Evolutionary conservation across 2,797 vertebrate genomes (phyloP), one percentile per base, ranked within the genome.

Genomic region (Leptatherina wallacei): DNA sequence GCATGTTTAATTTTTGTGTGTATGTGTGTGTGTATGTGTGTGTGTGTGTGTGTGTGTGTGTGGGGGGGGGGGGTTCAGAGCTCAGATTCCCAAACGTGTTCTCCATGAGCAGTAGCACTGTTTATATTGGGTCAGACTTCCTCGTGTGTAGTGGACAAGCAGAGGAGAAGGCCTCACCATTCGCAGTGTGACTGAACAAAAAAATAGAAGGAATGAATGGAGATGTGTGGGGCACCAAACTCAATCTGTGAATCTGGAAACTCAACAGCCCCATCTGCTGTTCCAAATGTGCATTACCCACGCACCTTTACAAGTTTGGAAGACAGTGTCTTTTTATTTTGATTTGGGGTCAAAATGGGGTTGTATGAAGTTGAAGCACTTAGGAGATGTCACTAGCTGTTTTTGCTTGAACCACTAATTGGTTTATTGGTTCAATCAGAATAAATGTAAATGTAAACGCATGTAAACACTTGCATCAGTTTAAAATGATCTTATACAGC

Each of bases 231-330:
- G 44, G 30, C 33, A 27, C 2, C 0, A 51, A 61, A 58, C 27
- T 7, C 63, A 36, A 16, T 40, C n/a, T 51, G 64, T 27, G 22
- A 64, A 22, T 65, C 85, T 60, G 75, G 49, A 94, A 92, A 91
- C 86, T 82, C 95, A 93, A 95, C 86, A 94, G 87, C 92, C 83
- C 95, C 95, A 95, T 87, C 95, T 96, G 93, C 87, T 93, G 93
- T 74, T 84, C 22, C 0, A 22, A 1, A 35, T 36, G 14, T 69
- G 66, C 14, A 52, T 5, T 44, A 36, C 55, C 20, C 3, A 35
- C 6, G 1, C 18, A n/a, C 14, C 35, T 36, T 24, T 38, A 51
- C 32, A 59, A 56, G 20, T 49, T 14, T 5, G 27, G 16, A 20
- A 18, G 54, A 47, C n/a, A 18, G 22, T 44, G 42, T 20, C 42